These are phyloP conservation scores for Motacilla tschutschensis DNA, from an alignment of 2,113 vertebrate genomes.

Conservation along the genomic window DNA sequence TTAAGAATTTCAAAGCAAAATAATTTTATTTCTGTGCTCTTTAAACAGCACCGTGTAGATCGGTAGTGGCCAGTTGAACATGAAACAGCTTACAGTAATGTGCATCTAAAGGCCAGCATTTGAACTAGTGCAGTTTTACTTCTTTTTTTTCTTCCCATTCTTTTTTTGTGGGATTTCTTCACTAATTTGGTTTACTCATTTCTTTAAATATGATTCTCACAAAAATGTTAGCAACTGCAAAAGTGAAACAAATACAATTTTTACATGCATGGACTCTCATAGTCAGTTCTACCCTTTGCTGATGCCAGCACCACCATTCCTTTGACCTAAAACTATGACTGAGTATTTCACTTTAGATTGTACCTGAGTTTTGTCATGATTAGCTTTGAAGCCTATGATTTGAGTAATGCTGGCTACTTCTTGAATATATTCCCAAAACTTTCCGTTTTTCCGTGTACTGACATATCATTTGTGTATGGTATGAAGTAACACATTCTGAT, in stretches of 20 bases:
- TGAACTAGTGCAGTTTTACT: not conserved
- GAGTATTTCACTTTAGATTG: not conserved
- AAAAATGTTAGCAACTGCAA: not conserved
- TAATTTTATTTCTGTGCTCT: not conserved
- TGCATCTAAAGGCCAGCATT: not conserved
- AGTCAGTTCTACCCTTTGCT: not conserved
- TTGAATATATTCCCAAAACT: not conserved
- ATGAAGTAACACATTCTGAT: not conserved
- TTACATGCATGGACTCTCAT: not conserved
- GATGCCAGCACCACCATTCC: not conserved
- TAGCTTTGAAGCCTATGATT: not conserved
- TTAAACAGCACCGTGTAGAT: not conserved
- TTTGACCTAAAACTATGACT: not conserved
- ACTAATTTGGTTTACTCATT: not conserved
- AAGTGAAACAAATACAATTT: not conserved
- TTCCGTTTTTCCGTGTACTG: not conserved
- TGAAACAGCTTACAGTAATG: not conserved
- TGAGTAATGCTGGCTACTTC: not conserved
- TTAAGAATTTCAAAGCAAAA: not conserved
- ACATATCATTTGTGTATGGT: not conserved
- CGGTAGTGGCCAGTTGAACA: rapidly evolving
- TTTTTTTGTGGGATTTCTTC: not conserved
- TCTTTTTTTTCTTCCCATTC: not conserved
- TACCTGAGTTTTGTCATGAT: not conserved
- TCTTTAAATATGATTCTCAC: not conserved